Conservation (phyloP, 2,797 vertebrate species). For the Typhlichthys subterraneus region DNA sequence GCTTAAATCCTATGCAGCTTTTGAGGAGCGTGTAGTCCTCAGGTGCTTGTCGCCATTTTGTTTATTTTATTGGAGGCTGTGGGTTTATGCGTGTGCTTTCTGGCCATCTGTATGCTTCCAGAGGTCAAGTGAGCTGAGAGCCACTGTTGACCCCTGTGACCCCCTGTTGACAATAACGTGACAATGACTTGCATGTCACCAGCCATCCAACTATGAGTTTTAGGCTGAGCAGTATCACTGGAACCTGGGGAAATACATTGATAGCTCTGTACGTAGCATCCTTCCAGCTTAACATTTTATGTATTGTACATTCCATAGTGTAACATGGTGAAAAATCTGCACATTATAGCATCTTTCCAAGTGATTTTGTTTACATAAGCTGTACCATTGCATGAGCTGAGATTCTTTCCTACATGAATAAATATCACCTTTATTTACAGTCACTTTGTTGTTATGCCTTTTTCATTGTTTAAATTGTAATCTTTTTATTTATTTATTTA, state of each 20-base stretch:
- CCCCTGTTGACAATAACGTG: no score
- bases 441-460: conserved; percentile 9
- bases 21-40: no score
- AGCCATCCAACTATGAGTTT: no score
- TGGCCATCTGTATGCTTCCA: no score
- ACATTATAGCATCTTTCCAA: conserved; percentile 72
- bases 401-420: conserved; percentile 73
- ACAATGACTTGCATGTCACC: no score
- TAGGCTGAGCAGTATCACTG: no score
- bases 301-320: conserved; percentile 81
- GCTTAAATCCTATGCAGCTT: no score
- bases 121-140: no score
- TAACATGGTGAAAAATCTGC: conserved; percentile 69
- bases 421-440: conserved; percentile 77
- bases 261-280: conserved; percentile 26
- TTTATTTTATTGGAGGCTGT: no score
- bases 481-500: neutral
- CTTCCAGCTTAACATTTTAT: conserved; percentile 62
- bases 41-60: no score
- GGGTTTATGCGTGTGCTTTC: no score
- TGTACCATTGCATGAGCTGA: conserved; percentile 86
- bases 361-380: conserved; percentile 86
- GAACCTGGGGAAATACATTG: conserved; percentile 4
- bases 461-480: neutral
- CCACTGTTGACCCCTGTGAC: no score